Evolutionary conservation across 2,888 invertebrate genomes (phyloP).

Genomic region (Tigriopus californicus): DNA sequence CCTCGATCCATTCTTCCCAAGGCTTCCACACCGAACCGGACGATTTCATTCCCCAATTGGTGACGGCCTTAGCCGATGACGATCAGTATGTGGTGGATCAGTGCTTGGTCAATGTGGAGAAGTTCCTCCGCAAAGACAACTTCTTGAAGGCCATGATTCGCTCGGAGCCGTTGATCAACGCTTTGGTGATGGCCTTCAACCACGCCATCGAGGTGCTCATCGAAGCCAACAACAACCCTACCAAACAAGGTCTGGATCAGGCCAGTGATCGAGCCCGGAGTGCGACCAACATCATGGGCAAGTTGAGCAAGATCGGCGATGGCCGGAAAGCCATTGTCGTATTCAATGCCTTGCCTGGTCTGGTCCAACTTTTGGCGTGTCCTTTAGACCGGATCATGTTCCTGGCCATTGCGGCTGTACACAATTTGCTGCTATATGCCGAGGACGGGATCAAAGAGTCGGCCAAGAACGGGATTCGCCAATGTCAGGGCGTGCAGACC

Average conservation of each 20-base stretch:
- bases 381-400: constrained; percentile 74
- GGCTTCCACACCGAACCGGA: not conserved
- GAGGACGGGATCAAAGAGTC: constrained; percentile 74
- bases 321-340: too few species aligned
- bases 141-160: constrained; percentile 64
- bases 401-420: constrained; percentile 93
- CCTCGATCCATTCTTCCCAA: too few species aligned
- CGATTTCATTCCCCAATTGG: not conserved
- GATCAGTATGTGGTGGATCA: constrained; percentile 92
- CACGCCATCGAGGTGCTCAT: constrained; percentile 96
- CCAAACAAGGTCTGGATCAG: constrained; percentile 90
- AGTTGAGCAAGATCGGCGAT: not conserved
- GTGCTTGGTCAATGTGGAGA: constrained; percentile 98
- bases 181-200: not conserved
- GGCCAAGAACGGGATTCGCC: constrained; percentile 88
- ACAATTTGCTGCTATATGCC: constrained; percentile 51
- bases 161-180: not conserved
- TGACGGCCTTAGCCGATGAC: constrained; percentile 39
- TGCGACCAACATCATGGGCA: not conserved
- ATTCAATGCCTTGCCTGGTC: not conserved
- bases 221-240: constrained; percentile 26
- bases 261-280: constrained; percentile 57
- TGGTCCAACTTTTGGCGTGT: constrained; percentile 21
- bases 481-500: constrained; percentile 91
- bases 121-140: constrained; percentile 72